These are phyloP conservation scores for Margarornis squamiger DNA, from an alignment of 2,797 vertebrate genomes.

Conservation along the genomic window DNA sequence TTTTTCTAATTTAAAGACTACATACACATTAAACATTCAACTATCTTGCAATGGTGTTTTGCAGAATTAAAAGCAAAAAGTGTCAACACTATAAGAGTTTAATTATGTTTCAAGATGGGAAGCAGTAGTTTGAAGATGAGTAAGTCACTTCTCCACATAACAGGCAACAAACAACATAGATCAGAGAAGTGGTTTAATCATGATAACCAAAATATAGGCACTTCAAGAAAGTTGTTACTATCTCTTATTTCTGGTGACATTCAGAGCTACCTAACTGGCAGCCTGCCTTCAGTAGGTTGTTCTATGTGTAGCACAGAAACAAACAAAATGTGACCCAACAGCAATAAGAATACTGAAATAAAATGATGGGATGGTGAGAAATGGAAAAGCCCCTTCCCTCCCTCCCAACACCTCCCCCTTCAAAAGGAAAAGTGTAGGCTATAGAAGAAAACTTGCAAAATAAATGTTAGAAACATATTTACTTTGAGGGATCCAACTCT, in stretches of 20 bases:
- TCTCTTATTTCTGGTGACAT: conserved; percentile 61
- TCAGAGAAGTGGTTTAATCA: conserved; percentile 77
- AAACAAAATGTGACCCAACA: conserved; percentile 80
- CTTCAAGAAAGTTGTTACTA: conserved; percentile 45
- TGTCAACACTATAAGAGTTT: conserved; percentile 18
- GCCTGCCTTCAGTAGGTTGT: conserved; percentile 75
- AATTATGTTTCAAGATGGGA: conserved; percentile 55
- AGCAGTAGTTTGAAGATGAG: conserved; percentile 63
- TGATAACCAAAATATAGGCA: conserved; percentile 70
- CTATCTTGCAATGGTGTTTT: conserved; percentile 16
- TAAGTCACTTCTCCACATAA: conserved; percentile 64
- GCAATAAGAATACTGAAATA: conserved; percentile 77
- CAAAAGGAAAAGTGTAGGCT: conserved; percentile 79
- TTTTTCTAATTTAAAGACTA: conserved; percentile 31
- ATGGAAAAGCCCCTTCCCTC: conserved; percentile 77
- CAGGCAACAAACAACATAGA: conserved; percentile 53
- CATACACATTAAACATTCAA: conserved; percentile 14
- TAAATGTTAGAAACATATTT: conserved; percentile 86
- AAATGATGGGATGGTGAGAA: conserved; percentile 79
- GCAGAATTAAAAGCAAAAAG: conserved; percentile 38
- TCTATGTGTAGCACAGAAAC: conserved; percentile 82
- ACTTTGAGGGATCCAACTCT: conserved; percentile 89
- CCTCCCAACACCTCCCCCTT: conserved; percentile 74
- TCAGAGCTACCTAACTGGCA: conserved; percentile 70
- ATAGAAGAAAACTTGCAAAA: conserved; percentile 82